Evolutionary conservation across 2,113 vertebrate genomes (phyloP).

Genomic region (Dicrurus megarhynchus): DNA sequence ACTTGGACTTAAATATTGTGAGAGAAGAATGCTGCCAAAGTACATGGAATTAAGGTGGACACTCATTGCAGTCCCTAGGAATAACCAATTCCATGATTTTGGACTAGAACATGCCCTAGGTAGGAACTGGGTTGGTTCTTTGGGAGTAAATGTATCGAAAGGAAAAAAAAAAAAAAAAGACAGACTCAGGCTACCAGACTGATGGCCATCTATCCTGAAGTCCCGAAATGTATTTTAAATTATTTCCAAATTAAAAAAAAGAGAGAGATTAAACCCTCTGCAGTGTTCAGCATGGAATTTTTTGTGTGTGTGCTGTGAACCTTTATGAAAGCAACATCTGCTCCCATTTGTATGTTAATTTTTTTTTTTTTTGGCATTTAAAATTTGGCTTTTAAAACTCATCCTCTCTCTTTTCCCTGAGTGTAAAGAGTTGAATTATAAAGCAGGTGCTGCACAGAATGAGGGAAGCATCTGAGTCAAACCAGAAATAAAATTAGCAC

Average conservation of each 20-base stretch:
- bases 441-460: slow-evolving; percentile 24
- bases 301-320: not conserved
- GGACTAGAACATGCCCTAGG: not conserved
- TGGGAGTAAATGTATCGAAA: not conserved
- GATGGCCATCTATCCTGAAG: not conserved
- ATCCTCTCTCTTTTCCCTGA: not conserved
- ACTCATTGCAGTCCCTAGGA: not conserved
- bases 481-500: not conserved
- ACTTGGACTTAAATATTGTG: not conserved
- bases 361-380: not conserved
- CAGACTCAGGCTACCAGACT: not conserved
- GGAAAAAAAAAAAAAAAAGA: not conserved
- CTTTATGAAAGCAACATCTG: slow-evolving; percentile 61
- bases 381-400: slow-evolving; percentile 40
- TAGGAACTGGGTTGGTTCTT: not conserved
- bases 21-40: not conserved
- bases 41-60: not conserved
- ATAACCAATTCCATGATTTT: not conserved
- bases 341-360: slow-evolving; percentile 64
- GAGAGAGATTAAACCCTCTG: not conserved
- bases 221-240: not conserved
- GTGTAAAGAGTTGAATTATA: slow-evolving; percentile 19
- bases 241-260: not conserved
- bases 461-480: not conserved
- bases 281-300: not conserved